Conservation (phyloP, 2,888 invertebrate genomes). For the Lamellibrachia columna region DNA sequence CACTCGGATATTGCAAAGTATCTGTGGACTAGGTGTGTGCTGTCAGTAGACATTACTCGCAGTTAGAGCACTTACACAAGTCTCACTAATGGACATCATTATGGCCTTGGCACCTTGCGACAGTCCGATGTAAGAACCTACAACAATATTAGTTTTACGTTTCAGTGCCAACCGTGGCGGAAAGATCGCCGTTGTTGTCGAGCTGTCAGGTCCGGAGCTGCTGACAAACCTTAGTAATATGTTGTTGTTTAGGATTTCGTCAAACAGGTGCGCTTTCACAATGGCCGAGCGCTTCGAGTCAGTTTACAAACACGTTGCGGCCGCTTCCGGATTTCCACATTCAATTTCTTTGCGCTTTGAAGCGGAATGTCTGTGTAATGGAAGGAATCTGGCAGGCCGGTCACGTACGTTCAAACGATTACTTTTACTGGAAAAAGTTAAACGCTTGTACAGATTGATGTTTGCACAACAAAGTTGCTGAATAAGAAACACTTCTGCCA, state of each 20-base stretch:
- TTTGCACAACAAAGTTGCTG: background rate
- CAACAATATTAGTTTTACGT: background rate
- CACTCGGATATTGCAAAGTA: background rate
- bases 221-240: background rate
- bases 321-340: background rate
- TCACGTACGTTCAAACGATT: background rate
- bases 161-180: background rate
- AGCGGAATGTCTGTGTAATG: background rate
- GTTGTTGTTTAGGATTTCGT: background rate
- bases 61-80: slow-evolving; percentile 4
- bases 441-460: background rate
- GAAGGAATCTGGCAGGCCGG: background rate
- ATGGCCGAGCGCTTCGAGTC: background rate
- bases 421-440: background rate
- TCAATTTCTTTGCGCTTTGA: background rate
- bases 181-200: background rate
- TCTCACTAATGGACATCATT: background rate
- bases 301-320: background rate
- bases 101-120: background rate
- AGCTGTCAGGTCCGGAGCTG: background rate
- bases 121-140: background rate
- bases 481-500: background rate
- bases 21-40: background rate
- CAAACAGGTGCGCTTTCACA: background rate
- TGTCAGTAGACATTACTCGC: slow-evolving; percentile 6